Base-by-base conservation (phyloP, 1,140 invertebrate species). In the Drosophila miranda region DNA sequence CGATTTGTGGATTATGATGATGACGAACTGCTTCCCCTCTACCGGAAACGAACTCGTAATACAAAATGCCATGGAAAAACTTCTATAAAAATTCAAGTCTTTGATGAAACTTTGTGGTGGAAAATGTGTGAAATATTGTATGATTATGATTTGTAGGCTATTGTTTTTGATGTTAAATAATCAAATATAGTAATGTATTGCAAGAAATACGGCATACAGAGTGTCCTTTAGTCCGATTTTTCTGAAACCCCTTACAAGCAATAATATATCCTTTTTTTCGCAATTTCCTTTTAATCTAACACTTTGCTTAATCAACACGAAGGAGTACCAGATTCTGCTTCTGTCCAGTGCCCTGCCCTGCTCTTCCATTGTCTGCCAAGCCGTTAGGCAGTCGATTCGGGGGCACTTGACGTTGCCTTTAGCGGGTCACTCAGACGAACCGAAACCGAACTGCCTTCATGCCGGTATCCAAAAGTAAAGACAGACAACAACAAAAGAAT, bases 1-100 rank as follows among this genome's bases (percentile, higher is more conserved):
- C 94, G 23, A 26, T 26, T 26, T 26, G 23, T 5, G 4, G 3
- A 91, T 30, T n/a, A 44, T 34, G 26, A 53, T 34, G 78, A 81
- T 59, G 54, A 68, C 38, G 54, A 73, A 53, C 45, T 42, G 9
- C 52, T 14, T 11, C 26, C 44, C n/a, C 44, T 13, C 34, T 0
- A 11, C 11, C 34, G 34, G 34, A 38, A 38, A 74, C 52, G 59
- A 49, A 64, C 42, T 53, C 48, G 81, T 84, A 80, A 84, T 80
- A 80, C 44, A 9, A 58, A 61, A 46, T 42, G 79, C 76, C 56
- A 30, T n/a, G 62, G 72, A 30, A 38, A 54, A 66, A 63, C 8
- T 9, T 55, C 21, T 73, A 84, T 84, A 77, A 84, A 26, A 64
- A 44, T 13, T 30, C 28, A 62, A 7, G 45, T 43, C 4, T 45